Percentiles rank a stretch among this genome's conserved stretches.
phyloP scores from a whole-genome alignment of 2,113 vertebrate genomes.

The Oplegnathus fasciatus region DNA sequence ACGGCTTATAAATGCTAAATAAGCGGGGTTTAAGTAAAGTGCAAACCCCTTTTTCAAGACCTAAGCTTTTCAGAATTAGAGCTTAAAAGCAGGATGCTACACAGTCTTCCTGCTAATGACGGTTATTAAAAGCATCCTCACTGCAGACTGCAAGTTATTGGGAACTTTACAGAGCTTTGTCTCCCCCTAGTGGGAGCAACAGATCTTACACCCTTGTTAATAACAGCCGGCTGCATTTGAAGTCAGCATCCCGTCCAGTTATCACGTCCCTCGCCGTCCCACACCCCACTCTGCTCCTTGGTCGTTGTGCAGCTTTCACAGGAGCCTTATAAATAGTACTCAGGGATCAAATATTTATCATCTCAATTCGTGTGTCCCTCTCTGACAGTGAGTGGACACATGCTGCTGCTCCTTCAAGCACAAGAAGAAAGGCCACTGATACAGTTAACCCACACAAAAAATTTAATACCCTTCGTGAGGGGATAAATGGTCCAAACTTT shows the following conservation, averaged over 20 bases:
- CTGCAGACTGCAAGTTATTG: slow-evolving; percentile 15
- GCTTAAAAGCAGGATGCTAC: slow-evolving; percentile 2
- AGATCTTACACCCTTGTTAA: slow-evolving; percentile 16
- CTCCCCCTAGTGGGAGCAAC: slow-evolving; percentile 68
- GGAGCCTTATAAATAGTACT: slow-evolving; percentile 71
- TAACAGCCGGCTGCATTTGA: slow-evolving; percentile 46
- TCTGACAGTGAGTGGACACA: slow-evolving; percentile 34
- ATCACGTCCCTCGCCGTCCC: slow-evolving; percentile 51
- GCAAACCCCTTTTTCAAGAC: neutral
- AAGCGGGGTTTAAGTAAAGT: neutral
- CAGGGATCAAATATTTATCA: slow-evolving; percentile 76
- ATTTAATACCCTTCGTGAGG: slow-evolving; percentile 84
- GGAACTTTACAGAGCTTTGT: slow-evolving; percentile 48
- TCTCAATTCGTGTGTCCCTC: slow-evolving; percentile 35
- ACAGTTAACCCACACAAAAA: slow-evolving; percentile 84
- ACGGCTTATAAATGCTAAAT: neutral
- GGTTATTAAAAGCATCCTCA: slow-evolving; percentile 14
- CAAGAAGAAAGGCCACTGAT: slow-evolving; percentile 56
- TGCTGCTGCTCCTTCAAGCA: slow-evolving; percentile 40
- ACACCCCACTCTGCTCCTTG: slow-evolving; percentile 38
- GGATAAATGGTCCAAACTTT: slow-evolving; percentile 83
- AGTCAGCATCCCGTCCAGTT: slow-evolving; percentile 45
- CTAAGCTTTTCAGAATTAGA: neutral
- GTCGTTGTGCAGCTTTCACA: slow-evolving; percentile 56
- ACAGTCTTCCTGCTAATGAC: neutral